Evolutionary conservation across 1,140 invertebrate species (phyloP).

Genomic region (Octopus sinensis): DNA sequence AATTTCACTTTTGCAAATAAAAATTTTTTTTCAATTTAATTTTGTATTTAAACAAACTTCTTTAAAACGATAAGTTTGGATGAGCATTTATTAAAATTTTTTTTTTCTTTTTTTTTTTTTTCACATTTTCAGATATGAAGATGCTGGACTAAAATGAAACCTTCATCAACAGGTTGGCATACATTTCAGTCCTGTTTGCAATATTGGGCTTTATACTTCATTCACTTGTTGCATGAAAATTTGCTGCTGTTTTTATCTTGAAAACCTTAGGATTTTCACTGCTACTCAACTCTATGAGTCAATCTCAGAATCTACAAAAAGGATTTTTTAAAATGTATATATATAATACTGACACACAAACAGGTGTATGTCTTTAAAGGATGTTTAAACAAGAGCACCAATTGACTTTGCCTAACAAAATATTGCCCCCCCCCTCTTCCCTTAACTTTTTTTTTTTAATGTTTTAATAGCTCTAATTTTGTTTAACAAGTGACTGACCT

Average conservation of each 20-base stretch:
- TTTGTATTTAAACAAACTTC: too few relatives aligned
- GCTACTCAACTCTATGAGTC: neutral
- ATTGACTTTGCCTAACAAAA: neutral
- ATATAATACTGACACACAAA: neutral
- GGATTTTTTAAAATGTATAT: neutral
- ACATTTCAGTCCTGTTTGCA: neutral
- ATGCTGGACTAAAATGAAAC: constrained; percentile 9
- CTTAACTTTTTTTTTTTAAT: neutral
- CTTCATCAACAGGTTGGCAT: constrained; percentile 7
- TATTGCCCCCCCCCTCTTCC: neutral
- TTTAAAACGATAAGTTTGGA: too few relatives aligned
- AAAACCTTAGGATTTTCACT: too few relatives aligned
- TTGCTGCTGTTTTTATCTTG: too few relatives aligned
- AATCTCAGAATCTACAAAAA: neutral
- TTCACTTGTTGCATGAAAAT: too few relatives aligned
- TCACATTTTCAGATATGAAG: neutral
- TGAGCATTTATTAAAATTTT: too few relatives aligned
- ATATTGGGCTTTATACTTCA: neutral
- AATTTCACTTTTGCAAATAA: too few relatives aligned
- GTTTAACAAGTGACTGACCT: neutral
- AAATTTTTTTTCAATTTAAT: too few relatives aligned
- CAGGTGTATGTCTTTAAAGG: neutral
- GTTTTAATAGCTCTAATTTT: neutral
- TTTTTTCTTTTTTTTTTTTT: neutral
- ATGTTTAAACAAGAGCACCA: neutral